Evolutionary conservation across 2,888 invertebrate species (phyloP).

Genomic region (Sinopyrophorus schimmeli): DNA sequence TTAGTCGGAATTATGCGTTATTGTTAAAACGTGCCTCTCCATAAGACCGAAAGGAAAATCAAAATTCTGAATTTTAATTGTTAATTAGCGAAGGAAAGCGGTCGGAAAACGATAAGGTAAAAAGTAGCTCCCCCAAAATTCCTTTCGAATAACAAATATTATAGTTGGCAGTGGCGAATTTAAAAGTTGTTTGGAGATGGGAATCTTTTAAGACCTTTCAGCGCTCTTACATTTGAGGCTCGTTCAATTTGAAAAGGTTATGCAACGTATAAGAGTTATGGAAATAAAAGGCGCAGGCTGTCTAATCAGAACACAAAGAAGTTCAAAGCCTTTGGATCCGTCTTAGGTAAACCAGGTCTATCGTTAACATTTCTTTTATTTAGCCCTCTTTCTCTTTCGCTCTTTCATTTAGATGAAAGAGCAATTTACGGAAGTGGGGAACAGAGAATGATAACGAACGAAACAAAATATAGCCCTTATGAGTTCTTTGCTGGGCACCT

Average conservation of each 20-base stretch:
- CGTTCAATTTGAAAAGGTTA: constrained; percentile 16
- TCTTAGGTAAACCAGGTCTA: constrained; percentile 32
- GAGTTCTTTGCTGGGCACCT: constrained; percentile 7
- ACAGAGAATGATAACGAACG: constrained; percentile 21
- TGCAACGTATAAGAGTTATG: constrained; percentile 15
- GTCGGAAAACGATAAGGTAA: neutral
- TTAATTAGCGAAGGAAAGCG: neutral
- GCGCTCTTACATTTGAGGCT: constrained; percentile 7
- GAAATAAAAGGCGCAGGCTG: constrained; percentile 24
- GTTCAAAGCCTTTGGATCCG: constrained; percentile 24
- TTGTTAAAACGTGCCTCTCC: constrained; percentile 26
- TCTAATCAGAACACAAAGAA: constrained; percentile 30
- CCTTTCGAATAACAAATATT: neutral
- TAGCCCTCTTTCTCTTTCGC: constrained; percentile 13
- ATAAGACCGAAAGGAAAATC: constrained; percentile 11
- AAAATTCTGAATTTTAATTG: constrained; percentile 16
- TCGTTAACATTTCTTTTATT: constrained; percentile 32
- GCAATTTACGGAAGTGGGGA: constrained; percentile 25
- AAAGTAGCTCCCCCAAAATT: neutral
- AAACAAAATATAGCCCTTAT: constrained; percentile 17
- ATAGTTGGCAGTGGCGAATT: neutral
- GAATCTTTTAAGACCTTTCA: neutral
- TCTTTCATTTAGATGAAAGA: constrained; percentile 30
- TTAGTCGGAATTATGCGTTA: constrained; percentile 24
- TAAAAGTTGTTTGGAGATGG: neutral